Conservation (phyloP, 2,797 vertebrate genomes). For the Muraenolepis orangiensis region DNA sequence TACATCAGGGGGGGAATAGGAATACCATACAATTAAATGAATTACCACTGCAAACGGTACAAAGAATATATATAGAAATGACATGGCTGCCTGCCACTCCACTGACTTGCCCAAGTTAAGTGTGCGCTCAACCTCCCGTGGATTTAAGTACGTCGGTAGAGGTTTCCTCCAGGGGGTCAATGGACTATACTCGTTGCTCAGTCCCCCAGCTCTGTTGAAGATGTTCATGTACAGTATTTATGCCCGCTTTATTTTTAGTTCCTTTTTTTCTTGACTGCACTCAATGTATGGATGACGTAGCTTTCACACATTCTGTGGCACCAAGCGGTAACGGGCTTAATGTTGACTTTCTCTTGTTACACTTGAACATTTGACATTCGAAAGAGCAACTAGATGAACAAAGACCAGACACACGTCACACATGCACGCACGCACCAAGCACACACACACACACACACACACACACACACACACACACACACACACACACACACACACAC, state of each 20-base stretch:
- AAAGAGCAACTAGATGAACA: constrained; percentile 21
- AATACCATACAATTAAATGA: not conserved
- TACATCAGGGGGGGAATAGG: not conserved
- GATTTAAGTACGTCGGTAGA: constrained; percentile 10
- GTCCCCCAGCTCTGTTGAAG: constrained; percentile 29
- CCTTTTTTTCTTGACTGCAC: constrained; percentile 75
- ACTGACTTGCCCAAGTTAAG: not conserved
- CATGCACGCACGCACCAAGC: no score
- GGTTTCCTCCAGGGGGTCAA: constrained; percentile 20
- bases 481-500: not conserved
- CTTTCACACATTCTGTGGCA: constrained; percentile 53
- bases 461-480: not conserved
- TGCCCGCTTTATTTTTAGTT: constrained; percentile 82
- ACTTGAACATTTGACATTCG: no score
- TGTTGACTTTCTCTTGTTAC: not conserved
- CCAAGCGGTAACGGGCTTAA: not conserved
- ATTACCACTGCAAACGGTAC: not conserved
- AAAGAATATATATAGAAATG: not conserved
- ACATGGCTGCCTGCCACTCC: not conserved
- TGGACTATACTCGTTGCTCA: constrained; percentile 22
- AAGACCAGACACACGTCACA: constrained; percentile 18
- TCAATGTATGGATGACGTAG: constrained; percentile 85
- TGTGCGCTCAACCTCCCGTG: not conserved
- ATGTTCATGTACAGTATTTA: constrained; percentile 88
- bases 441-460: no score